Base-by-base conservation (phyloP, 2,797 vertebrate species). In the Micrastur ruficollis region DNA sequence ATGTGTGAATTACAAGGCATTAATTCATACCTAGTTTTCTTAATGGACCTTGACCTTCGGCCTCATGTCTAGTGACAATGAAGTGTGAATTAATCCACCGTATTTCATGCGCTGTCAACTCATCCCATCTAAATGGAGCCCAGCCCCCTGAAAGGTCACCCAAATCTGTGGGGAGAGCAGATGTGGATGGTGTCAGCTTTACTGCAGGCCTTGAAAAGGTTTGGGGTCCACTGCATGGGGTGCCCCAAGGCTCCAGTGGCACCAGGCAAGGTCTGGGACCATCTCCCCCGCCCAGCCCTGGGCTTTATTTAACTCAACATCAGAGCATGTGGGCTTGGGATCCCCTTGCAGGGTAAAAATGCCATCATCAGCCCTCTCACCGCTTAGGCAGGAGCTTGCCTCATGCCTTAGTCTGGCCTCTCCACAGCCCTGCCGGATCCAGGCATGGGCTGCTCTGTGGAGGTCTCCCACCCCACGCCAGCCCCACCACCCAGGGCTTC, bases 11-110 rank as follows among this genome's bases (percentile, higher is more conserved):
- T 78, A 78, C 40, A 31, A 62, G 79, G 66, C 81, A 89, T 87
- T 95, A 95, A 97, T 96, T 96, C 93, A 89, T 26, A 66, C 68
- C 81, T 85, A 16, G 71, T 79, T 95, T 91, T 89, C 82, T 94
- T 96, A 94, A 96, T 81, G 89, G 95, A 55, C 29, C 83, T 74
- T 1, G 36, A 92, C 96, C 95, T 96, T 81, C 15, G 2, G 88
- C 94, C 91, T 81, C 22, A 3, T 3, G 36, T 83, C 86, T 88
- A 31, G 11, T 86, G 63, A 76, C 95, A 94, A 93, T 79, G 83
- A 93, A 89, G 82, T 56, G 87, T 26, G 85, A 87, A 97, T 94
- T 95, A 93, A 97, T 96, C 85, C 87, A 14, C 63, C 4, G 0
- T 59, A 46, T 94, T 96, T 83, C 89, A 93, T 4, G 61, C 29